Conservation (phyloP, 2,113 vertebrate species). For the Eolophus roseicapilla region DNA sequence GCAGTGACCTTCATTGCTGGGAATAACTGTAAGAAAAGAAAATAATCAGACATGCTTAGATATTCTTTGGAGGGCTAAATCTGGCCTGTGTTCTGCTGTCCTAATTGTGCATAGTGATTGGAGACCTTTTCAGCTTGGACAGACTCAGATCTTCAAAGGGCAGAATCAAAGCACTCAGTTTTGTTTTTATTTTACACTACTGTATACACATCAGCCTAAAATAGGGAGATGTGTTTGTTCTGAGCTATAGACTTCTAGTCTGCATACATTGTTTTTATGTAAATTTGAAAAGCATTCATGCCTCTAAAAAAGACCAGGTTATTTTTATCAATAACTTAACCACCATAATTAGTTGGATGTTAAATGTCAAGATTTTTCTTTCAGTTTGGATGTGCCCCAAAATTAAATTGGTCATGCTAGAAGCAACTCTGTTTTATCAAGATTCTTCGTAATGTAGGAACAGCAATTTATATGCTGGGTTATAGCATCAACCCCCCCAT, state of each 20-base stretch:
- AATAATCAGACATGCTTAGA: background rate
- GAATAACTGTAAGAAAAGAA: background rate
- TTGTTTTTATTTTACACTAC: background rate
- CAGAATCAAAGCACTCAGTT: background rate
- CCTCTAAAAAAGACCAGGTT: background rate
- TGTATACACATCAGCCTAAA: background rate
- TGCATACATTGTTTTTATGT: background rate
- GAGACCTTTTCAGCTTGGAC: slow-evolving; percentile 44
- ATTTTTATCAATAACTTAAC: slow-evolving; percentile 46
- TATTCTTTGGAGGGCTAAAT: slow-evolving; percentile 31
- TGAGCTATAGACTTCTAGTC: background rate
- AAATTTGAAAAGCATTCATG: slow-evolving; percentile 6
- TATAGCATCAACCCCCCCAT: background rate
- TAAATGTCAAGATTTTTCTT: slow-evolving; percentile 55
- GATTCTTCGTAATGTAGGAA: background rate
- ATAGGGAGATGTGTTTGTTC: background rate
- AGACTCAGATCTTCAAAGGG: background rate
- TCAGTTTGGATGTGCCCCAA: background rate
- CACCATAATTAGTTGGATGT: slow-evolving; percentile 31
- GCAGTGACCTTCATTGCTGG: background rate
- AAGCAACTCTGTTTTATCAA: slow-evolving; percentile 9
- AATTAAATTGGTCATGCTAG: slow-evolving; percentile 33
- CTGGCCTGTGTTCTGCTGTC: slow-evolving; percentile 23
- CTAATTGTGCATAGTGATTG: slow-evolving; percentile 22
- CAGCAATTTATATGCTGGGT: background rate